Evolutionary conservation across 2,888 invertebrate species (phyloP).

Genomic region (Drosophila kambysellisi): DNA sequence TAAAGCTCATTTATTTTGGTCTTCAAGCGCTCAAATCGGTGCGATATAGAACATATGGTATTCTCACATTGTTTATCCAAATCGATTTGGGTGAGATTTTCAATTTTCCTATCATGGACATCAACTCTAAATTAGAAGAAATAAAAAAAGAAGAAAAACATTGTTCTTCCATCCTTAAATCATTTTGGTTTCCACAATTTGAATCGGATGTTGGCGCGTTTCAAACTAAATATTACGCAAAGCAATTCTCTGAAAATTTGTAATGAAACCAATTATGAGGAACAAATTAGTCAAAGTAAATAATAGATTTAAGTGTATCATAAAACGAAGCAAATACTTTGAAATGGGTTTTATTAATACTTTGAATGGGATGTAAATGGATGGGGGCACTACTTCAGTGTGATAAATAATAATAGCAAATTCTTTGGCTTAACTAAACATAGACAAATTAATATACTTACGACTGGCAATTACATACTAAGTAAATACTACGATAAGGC

Average conservation of each 20-base stretch:
- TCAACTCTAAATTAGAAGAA: constrained; percentile 21
- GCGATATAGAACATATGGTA: constrained; percentile 57
- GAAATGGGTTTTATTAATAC: constrained; percentile 35
- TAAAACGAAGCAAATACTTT: constrained; percentile 22
- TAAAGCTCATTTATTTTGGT: constrained; percentile 48
- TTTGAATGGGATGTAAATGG: constrained; percentile 27
- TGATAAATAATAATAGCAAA: constrained; percentile 19
- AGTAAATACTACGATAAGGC: constrained; percentile 33
- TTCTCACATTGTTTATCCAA: constrained; percentile 51
- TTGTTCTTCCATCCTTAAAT: constrained; percentile 30
- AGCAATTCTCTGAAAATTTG: constrained; percentile 37
- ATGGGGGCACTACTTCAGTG: constrained; percentile 16
- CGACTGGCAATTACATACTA: constrained; percentile 8
- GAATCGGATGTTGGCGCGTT: constrained; percentile 30
- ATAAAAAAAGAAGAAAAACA: constrained; percentile 6
- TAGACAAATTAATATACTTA: constrained; percentile 23
- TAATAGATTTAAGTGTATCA: constrained; percentile 40
- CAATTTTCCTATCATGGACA: constrained; percentile 13
- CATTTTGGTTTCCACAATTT: constrained; percentile 27
- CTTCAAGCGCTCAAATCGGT: constrained; percentile 34
- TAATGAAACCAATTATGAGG: constrained; percentile 25
- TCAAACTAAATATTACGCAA: constrained; percentile 41
- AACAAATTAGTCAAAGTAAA: constrained; percentile 14
- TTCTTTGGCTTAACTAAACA: constrained; percentile 59
- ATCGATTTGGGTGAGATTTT: not conserved